These are phyloP conservation scores for Drosophila nr. perissopoda DNA, from an alignment of 2,888 invertebrate species.

Conservation along the genomic window DNA sequence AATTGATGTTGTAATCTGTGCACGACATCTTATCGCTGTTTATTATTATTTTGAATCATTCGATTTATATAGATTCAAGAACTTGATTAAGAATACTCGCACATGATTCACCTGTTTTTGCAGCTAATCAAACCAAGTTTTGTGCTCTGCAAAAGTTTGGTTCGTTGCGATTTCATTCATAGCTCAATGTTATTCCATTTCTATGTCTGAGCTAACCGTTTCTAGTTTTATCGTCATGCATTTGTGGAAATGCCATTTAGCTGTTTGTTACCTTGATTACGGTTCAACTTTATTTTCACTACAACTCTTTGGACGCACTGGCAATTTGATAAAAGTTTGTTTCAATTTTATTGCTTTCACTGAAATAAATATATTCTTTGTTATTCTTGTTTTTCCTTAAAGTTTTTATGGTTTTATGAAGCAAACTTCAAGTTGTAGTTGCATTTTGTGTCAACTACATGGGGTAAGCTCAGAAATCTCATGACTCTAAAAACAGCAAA, in stretches of 20 bases:
- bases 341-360: conserved; percentile 16
- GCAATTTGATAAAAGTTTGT: conserved; percentile 34
- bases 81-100: not conserved
- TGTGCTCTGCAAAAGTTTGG: conserved; percentile 1
- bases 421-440: conserved; percentile 30
- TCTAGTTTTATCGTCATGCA: conserved; percentile 43
- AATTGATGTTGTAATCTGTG: not conserved
- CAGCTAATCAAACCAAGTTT: not conserved
- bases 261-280: conserved; percentile 53
- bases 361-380: conserved; percentile 4
- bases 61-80: not conserved
- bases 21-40: not conserved
- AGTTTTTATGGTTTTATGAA: conserved; percentile 34
- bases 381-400: conserved; percentile 25
- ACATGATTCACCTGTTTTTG: not conserved
- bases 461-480: not conserved
- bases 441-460: conserved; percentile 4
- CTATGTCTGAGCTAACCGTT: conserved; percentile 8
- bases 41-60: not conserved
- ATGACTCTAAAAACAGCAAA: not conserved
- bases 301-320: not conserved
- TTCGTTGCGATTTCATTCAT: conserved; percentile 3
- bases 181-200: conserved; percentile 5
- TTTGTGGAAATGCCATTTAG: conserved; percentile 35
- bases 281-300: conserved; percentile 42